Percentiles rank a stretch among this genome's conserved stretches.
phyloP scores from a whole-genome alignment of 1,140 invertebrate species.

The Augochlora pura region DNA sequence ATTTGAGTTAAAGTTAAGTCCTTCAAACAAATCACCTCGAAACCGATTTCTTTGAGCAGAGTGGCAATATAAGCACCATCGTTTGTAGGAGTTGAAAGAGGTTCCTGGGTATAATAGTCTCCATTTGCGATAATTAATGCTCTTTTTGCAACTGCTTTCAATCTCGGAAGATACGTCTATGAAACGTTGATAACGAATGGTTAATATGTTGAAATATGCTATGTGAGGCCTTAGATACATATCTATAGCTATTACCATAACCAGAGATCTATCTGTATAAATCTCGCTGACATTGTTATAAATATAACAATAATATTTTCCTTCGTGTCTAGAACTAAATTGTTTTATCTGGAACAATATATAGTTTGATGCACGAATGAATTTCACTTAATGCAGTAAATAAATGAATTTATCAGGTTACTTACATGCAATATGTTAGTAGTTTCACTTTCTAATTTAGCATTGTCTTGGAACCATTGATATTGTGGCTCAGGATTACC shows the following conservation, averaged over 20 bases:
- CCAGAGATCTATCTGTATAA: constrained; percentile 58
- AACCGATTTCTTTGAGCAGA: constrained; percentile 71
- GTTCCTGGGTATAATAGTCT: constrained; percentile 65
- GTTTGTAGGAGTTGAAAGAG: constrained; percentile 68
- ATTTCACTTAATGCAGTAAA: not conserved
- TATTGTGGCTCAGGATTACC: constrained; percentile 66
- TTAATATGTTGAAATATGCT: constrained; percentile 12
- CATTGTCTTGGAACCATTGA: constrained; percentile 73
- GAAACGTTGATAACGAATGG: constrained; percentile 15
- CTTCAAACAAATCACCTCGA: constrained; percentile 71
- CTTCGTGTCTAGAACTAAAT: constrained; percentile 64
- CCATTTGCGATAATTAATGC: constrained; percentile 75
- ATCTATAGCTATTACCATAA: constrained; percentile 60
- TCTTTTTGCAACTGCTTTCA: constrained; percentile 72
- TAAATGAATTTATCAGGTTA: not conserved
- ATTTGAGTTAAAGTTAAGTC: constrained; percentile 71
- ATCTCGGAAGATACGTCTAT: constrained; percentile 62
- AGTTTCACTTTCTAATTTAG: constrained; percentile 65
- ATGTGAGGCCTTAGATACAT: not conserved
- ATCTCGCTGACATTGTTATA: constrained; percentile 64
- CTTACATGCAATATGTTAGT: constrained; percentile 60
- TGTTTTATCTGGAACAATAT: constrained; percentile 61
- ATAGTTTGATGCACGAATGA: not conserved
- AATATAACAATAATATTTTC: constrained; percentile 70
- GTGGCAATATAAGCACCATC: constrained; percentile 71